Conservation (phyloP, 2,888 invertebrate species). For the Phyto melanocephala region DNA sequence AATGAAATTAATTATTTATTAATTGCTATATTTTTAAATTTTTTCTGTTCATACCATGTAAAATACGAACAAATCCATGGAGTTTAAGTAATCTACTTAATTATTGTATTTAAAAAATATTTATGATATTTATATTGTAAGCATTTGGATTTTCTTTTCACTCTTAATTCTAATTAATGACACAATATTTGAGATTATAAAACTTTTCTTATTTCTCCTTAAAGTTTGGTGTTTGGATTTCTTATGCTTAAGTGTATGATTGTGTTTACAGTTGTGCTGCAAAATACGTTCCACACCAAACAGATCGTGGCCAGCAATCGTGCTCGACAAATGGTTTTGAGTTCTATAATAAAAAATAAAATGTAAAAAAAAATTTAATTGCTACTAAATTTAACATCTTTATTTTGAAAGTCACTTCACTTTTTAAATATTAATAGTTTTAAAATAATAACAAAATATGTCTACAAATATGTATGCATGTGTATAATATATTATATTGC, state of each 20-base stretch:
- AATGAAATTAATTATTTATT: background rate
- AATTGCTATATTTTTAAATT: background rate
- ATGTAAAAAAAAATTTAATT: constrained; percentile 1
- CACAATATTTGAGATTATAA: background rate
- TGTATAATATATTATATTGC: too few species aligned
- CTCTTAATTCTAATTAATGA: constrained; percentile 4
- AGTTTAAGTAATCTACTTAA: too few species aligned
- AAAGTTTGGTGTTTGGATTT: background rate
- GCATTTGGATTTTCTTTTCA: background rate
- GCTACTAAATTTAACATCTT: too few species aligned
- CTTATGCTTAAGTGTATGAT: constrained; percentile 71
- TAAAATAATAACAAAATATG: too few species aligned
- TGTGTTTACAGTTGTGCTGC: constrained; percentile 73
- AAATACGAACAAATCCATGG: too few species aligned
- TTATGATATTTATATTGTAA: too few species aligned
- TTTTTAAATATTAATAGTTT: too few species aligned
- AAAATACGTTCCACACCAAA: constrained; percentile 72
- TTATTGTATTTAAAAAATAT: too few species aligned
- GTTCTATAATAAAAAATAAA: constrained; percentile 69
- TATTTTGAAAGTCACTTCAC: too few species aligned
- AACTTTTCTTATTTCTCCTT: background rate
- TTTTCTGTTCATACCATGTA: background rate
- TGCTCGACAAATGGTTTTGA: constrained; percentile 75
- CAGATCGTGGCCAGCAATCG: constrained; percentile 74
- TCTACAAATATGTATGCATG: too few species aligned